These are phyloP conservation scores for Ichneumon xanthorius DNA, from an alignment of 2,888 invertebrate species.

Conservation along the genomic window DNA sequence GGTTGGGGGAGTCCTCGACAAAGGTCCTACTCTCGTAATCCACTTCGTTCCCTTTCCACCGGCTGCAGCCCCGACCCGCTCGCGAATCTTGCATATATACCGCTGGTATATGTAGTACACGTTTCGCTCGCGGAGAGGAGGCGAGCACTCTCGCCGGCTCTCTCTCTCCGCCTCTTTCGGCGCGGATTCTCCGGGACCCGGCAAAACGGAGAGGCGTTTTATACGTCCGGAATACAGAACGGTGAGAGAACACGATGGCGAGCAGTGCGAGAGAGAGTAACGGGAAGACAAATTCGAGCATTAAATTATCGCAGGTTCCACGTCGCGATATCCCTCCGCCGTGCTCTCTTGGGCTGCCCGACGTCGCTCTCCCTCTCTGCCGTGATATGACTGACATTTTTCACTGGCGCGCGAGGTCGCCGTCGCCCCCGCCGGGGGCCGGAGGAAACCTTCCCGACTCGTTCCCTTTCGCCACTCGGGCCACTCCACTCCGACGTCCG, in stretches of 20 bases:
- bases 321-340: constrained; percentile 62
- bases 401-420: constrained; percentile 63
- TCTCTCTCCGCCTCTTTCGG: background rate
- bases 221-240: constrained; percentile 61
- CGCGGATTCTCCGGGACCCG: background rate
- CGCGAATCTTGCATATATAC: constrained; percentile 26
- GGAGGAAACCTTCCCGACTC: constrained; percentile 8
- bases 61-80: constrained; percentile 17
- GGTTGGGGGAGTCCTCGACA: constrained; percentile 4
- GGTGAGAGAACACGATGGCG: constrained; percentile 49
- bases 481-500: constrained; percentile 34
- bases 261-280: constrained; percentile 52
- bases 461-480: constrained; percentile 20
- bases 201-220: constrained; percentile 61
- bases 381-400: constrained; percentile 71
- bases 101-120: constrained; percentile 26
- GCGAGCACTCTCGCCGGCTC: background rate
- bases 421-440: background rate
- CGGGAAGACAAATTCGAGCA: constrained; percentile 68
- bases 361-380: constrained; percentile 47
- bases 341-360: constrained; percentile 41
- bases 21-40: constrained; percentile 60
- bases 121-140: constrained; percentile 50
- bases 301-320: constrained; percentile 70
- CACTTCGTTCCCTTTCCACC: constrained; percentile 57